Evolutionary conservation across 37 sponge, comb jelly and placozoan species (phyloP).

Genomic region (Beroe forskalii): DNA sequence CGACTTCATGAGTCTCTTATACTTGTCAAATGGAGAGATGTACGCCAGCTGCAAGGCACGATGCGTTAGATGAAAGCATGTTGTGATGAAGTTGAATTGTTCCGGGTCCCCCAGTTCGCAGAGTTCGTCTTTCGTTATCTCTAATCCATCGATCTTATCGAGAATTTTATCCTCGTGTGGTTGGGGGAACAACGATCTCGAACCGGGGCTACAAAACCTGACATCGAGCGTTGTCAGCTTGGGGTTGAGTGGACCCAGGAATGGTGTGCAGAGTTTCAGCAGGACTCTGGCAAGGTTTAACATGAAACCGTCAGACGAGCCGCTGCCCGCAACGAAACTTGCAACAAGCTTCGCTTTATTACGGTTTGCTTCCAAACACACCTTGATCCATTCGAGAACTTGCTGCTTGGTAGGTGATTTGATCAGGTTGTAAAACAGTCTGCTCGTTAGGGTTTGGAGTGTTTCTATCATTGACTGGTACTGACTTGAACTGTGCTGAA

Average conservation of each 20-base stretch:
- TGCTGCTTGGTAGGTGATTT: conserved; percentile 4
- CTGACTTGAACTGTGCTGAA: conserved; percentile 41
- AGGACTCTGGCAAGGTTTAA: conserved; percentile 9
- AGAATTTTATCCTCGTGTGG: neutral
- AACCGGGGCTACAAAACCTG: conserved; percentile 15
- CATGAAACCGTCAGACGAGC: conserved; percentile 38
- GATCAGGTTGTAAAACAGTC: neutral
- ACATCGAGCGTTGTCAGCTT: neutral
- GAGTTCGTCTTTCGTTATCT: neutral
- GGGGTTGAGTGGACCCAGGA: conserved; percentile 9
- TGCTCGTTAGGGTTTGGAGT: neutral
- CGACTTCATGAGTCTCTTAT: conserved; percentile 29
- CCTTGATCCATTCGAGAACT: neutral
- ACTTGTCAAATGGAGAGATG: conserved; percentile 30
- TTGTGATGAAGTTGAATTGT: conserved; percentile 24
- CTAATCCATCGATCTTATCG: neutral
- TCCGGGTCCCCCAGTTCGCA: neutral
- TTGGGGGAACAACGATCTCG: conserved; percentile 5
- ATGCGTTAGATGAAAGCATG: conserved; percentile 12
- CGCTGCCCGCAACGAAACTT: neutral
- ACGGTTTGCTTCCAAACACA: conserved; percentile 34
- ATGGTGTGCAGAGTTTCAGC: conserved; percentile 5
- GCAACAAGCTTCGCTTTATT: conserved; percentile 45
- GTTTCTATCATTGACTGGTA: conserved; percentile 6
- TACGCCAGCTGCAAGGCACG: conserved; percentile 7